phyloP scores from a whole-genome alignment of 2,888 invertebrate genomes.

The Unio pictorum region DNA sequence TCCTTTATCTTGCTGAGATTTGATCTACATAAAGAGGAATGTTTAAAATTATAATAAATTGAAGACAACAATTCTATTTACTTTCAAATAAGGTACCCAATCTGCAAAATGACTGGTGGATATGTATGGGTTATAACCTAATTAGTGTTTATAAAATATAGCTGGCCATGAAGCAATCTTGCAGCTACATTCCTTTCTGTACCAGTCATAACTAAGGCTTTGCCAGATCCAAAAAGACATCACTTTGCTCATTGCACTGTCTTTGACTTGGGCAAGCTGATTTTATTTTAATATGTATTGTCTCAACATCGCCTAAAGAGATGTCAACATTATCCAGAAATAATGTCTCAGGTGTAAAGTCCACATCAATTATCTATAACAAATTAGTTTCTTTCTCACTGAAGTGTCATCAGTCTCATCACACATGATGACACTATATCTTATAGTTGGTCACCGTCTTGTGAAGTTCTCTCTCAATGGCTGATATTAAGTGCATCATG shows the following conservation, averaged over 20 bases:
- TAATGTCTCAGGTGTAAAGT: conserved; percentile 7
- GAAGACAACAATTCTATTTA: conserved; percentile 8
- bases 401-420: conserved; percentile 6
- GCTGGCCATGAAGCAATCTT: conserved; percentile 4
- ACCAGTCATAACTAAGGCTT: conserved; percentile 8
- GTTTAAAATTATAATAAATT: conserved; percentile 12
- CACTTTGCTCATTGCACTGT: conserved; percentile 5
- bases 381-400: conserved; percentile 2
- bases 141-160: conserved; percentile 6
- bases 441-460: neutral
- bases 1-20: conserved; percentile 6
- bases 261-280: conserved; percentile 1
- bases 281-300: conserved; percentile 4
- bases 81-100: conserved; percentile 8
- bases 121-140: conserved; percentile 11
- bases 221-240: conserved; percentile 5
- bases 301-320: conserved; percentile 2
- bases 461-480: neutral
- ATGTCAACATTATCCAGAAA: conserved; percentile 8
- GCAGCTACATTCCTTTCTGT: conserved; percentile 8
- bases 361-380: neutral
- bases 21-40: conserved; percentile 13
- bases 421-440: conserved; percentile 3
- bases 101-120: conserved; percentile 13
- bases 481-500: conserved; percentile 4